Evolutionary conservation across 1,140 invertebrate genomes (phyloP).

Genomic region (Tyrophagus putrescentiae): DNA sequence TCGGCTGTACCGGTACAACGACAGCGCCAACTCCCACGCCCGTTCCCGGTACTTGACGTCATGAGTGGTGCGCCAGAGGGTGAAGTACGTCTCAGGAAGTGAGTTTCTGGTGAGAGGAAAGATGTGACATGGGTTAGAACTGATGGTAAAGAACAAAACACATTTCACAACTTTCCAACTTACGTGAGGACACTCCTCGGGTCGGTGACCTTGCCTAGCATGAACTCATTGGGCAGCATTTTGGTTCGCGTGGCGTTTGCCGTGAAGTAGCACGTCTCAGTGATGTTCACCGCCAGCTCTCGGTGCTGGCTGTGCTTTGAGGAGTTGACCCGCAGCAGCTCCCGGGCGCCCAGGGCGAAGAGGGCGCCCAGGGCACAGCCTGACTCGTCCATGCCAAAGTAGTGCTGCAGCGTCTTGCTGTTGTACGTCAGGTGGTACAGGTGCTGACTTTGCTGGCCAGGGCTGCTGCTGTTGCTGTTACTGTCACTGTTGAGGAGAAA

Average conservation of each 20-base stretch:
- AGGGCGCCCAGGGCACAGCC: slow-evolving; percentile 92
- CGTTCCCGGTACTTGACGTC: slow-evolving; percentile 90
- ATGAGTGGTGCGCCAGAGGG: slow-evolving; percentile 87
- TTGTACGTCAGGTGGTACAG: slow-evolving; percentile 58
- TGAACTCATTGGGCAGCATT: slow-evolving; percentile 76
- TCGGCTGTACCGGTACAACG: slow-evolving; percentile 80
- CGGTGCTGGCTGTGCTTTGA: slow-evolving; percentile 54
- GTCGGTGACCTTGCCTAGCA: no score
- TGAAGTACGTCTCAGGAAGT: slow-evolving; percentile 91
- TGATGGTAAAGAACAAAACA: no score
- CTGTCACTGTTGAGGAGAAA: no score
- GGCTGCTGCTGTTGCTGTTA: no score
- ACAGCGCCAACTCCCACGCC: slow-evolving; percentile 91
- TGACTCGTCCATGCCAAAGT: slow-evolving; percentile 97
- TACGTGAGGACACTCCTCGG: no score
- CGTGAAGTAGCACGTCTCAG: slow-evolving; percentile 91
- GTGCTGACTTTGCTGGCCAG: no score
- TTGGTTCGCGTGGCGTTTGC: slow-evolving; percentile 71
- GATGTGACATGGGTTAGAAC: no score
- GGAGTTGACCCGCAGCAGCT: slow-evolving; percentile 50
- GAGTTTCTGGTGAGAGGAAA: no score
- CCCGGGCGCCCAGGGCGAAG: slow-evolving; percentile 74
- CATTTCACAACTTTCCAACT: no score
- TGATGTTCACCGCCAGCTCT: slow-evolving; percentile 72
- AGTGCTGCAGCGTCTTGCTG: slow-evolving; percentile 64